Evolutionary conservation across 2,888 invertebrate genomes (phyloP), one percentile per base, ranked within the genome.

Genomic region (Chaitophorus viminalis): DNA sequence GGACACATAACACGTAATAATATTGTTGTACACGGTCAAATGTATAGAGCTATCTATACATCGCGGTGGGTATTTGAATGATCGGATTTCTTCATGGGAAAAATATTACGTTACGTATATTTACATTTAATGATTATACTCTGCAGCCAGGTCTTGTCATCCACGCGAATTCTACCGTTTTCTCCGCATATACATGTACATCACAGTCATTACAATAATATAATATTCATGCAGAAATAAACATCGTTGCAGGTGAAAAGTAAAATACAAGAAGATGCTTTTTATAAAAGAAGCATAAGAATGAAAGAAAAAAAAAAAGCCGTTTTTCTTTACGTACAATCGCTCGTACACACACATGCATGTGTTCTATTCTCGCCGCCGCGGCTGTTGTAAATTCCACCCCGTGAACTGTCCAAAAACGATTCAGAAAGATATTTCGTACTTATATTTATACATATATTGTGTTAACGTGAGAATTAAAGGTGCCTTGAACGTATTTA

Each of bases 181-280:
- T 78, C 29, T 70, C n/a, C 36, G 46, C n/a, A n/a, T n/a, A n/a
- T n/a, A n/a, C n/a, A n/a, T n/a, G n/a, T n/a, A n/a, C n/a, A n/a
- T 18, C 6, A 0, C 25, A 60, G 60, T 60, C 21, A 60, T 68
- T 68, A 29, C 68, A 25, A 25, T 60, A 6, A 60, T 60, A 60
- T 17, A 4, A 39, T 79, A 46, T 79, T 65, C 39, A 14, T n/a
- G n/a, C 21, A 31, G 21, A 81, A 11, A 46, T 46, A 52, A 29
- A 33, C 46, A 72, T 72, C 46, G 46, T 60, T n/a, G 9, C 54
- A 82, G 82, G 72, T 82, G 70, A 72, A 82, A 82, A 72, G 72
- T 82, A 52, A 72, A 82, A 29, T 70, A 31, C 3, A 70, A 70
- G 70, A 29, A 70, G 70, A 70, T 25, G 70, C 68, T 14, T 31